phyloP scores from a whole-genome alignment of 2,797 vertebrate genomes.

The Protosalanx chinensis region DNA sequence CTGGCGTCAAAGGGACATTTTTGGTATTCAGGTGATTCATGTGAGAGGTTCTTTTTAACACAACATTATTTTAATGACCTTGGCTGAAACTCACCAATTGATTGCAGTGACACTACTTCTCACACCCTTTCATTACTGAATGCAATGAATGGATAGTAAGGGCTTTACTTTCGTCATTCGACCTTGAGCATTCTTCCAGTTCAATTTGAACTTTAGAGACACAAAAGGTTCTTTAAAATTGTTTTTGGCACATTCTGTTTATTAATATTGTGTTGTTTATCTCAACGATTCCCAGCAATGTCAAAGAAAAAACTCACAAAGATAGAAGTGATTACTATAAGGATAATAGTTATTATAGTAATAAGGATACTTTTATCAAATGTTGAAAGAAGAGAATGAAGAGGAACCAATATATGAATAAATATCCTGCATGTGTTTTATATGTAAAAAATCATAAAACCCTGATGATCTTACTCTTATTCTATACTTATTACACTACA shows the following conservation, averaged over 20 bases:
- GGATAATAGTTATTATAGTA: too few species aligned
- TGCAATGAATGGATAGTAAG: constrained; percentile 56
- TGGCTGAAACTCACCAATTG: constrained; percentile 51
- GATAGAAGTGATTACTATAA: too few species aligned
- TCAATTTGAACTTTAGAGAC: constrained; percentile 46
- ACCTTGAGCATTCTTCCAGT: constrained; percentile 46
- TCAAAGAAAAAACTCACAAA: too few species aligned
- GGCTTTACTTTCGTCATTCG: constrained; percentile 25
- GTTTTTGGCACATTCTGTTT: constrained; percentile 53
- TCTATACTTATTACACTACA: too few species aligned
- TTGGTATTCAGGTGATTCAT: constrained; percentile 53
- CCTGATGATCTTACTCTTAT: too few species aligned
- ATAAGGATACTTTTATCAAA: too few species aligned
- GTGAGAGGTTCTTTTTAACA: constrained; percentile 30
- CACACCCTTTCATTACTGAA: constrained; percentile 52
- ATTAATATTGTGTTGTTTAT: constrained; percentile 28
- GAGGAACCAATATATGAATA: too few species aligned
- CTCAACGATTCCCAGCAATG: too few species aligned
- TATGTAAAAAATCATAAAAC: too few species aligned
- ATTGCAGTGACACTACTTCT: constrained; percentile 59
- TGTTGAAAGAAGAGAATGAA: neutral
- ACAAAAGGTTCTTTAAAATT: constrained; percentile 55
- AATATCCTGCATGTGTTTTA: too few species aligned
- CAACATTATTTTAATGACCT: constrained; percentile 53
- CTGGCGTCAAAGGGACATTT: constrained; percentile 15